Percentiles rank a stretch among this genome's conserved stretches.
These are phyloP conservation scores for Tetramorium parvispinum DNA, from an alignment of 1,140 invertebrate species.

Conservation along the genomic window DNA sequence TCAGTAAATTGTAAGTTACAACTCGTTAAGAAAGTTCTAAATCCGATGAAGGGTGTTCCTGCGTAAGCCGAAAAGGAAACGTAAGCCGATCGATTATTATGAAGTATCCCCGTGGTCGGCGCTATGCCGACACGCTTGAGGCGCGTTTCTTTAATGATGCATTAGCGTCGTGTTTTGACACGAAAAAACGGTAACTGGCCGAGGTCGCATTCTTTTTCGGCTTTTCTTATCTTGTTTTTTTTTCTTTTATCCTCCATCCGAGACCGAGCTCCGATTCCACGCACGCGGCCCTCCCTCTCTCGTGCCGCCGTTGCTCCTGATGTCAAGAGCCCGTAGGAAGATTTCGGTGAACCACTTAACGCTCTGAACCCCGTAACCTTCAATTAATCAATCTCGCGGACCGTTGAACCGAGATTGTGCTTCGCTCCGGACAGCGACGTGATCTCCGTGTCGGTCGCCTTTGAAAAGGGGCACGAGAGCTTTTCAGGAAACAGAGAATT, in stretches of 20 bases:
- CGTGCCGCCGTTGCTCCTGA: constrained; percentile 26
- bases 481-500: constrained; percentile 6
- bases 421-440: constrained; percentile 13
- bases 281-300: constrained; percentile 38
- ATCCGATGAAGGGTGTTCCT: background rate
- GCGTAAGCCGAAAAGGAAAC: constrained; percentile 37
- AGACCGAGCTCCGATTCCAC: constrained; percentile 64
- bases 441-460: constrained; percentile 10
- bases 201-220: constrained; percentile 69
- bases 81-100: constrained; percentile 75
- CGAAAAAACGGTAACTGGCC: constrained; percentile 74
- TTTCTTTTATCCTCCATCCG: constrained; percentile 63
- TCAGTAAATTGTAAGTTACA: constrained; percentile 41
- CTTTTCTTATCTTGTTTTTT: constrained; percentile 37
- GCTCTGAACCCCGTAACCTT: constrained; percentile 71
- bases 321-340: constrained; percentile 65
- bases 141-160: constrained; percentile 76
- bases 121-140: constrained; percentile 58
- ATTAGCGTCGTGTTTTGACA: constrained; percentile 79
- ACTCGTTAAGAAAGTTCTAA: background rate
- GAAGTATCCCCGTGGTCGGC: constrained; percentile 64
- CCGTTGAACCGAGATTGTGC: constrained; percentile 66
- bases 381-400: constrained; percentile 74
- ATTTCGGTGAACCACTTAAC: constrained; percentile 74
- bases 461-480: background rate